Conservation (phyloP, 2,888 invertebrate species). For the Latrodectus hesperus region DNA sequence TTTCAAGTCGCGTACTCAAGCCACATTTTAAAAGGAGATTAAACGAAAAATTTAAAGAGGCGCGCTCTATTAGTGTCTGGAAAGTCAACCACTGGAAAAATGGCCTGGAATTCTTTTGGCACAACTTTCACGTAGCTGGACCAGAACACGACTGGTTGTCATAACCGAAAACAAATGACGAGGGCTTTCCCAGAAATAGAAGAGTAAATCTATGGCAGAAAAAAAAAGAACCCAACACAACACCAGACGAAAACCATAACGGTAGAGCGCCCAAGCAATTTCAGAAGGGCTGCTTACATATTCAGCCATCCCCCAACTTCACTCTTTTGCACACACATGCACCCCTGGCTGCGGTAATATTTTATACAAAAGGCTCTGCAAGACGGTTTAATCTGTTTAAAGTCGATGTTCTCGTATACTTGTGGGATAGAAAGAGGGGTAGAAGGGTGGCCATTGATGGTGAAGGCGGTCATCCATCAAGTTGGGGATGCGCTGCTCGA, state of each 20-base stretch:
- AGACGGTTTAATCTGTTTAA: constrained; percentile 5
- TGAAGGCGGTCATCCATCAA: background rate
- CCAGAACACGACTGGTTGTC: background rate
- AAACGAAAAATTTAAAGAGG: constrained; percentile 1
- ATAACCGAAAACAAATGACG: constrained; percentile 4
- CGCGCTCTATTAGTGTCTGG: background rate
- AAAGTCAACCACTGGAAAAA: background rate
- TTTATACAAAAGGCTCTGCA: background rate
- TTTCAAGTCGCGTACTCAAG: background rate
- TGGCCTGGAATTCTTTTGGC: background rate
- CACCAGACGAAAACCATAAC: background rate
- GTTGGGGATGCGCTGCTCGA: background rate
- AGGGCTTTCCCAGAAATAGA: background rate
- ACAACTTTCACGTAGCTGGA: background rate
- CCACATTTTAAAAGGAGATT: background rate
- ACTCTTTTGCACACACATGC: background rate
- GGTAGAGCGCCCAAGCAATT: constrained; percentile 3
- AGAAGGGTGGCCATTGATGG: background rate
- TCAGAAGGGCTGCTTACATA: background rate
- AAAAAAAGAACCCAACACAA: background rate
- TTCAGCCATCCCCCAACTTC: background rate
- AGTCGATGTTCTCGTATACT: background rate
- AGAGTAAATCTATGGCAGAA: background rate
- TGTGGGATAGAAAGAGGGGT: background rate
- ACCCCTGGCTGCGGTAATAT: background rate